phyloP scores from a whole-genome alignment of 1,140 invertebrate species.

The Dryas iulia region DNA sequence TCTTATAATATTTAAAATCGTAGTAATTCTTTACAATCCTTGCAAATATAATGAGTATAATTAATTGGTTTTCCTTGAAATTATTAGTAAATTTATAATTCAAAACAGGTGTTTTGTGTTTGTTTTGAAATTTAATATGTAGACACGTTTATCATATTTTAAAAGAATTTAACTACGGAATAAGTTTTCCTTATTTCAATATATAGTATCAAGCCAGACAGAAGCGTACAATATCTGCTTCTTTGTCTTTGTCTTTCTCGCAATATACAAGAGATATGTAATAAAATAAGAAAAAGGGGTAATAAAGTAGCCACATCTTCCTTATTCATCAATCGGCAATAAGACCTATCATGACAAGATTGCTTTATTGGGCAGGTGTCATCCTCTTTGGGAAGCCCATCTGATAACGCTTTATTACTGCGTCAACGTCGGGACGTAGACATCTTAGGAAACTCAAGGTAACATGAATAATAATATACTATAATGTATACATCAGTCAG shows the following conservation, averaged over 20 bases:
- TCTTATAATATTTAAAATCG: too few relatives aligned
- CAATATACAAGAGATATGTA: too few relatives aligned
- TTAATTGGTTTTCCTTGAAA: too few relatives aligned
- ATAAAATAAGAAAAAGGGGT: neutral
- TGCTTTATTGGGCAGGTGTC: slow-evolving; percentile 27
- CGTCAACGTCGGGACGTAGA: slow-evolving; percentile 34
- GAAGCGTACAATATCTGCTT: too few relatives aligned
- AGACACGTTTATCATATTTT: too few relatives aligned
- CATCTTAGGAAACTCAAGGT: slow-evolving; percentile 40
- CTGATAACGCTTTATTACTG: slow-evolving; percentile 30
- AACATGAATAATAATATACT: slow-evolving; percentile 3
- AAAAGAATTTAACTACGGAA: too few relatives aligned
- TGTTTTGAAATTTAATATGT: neutral
- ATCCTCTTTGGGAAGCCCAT: slow-evolving; percentile 24
- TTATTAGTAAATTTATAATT: too few relatives aligned
- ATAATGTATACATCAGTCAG: neutral
- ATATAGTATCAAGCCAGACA: too few relatives aligned
- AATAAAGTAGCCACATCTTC: neutral
- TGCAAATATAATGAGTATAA: too few relatives aligned
- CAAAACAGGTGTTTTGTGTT: neutral
- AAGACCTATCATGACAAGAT: neutral
- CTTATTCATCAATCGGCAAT: neutral
- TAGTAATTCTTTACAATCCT: too few relatives aligned
- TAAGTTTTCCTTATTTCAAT: too few relatives aligned
- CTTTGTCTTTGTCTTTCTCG: too few relatives aligned